Percentiles rank a stretch among this genome's conserved stretches.
phyloP scores from a whole-genome alignment of 1,140 invertebrate species.

The Olivierus martensii region DNA sequence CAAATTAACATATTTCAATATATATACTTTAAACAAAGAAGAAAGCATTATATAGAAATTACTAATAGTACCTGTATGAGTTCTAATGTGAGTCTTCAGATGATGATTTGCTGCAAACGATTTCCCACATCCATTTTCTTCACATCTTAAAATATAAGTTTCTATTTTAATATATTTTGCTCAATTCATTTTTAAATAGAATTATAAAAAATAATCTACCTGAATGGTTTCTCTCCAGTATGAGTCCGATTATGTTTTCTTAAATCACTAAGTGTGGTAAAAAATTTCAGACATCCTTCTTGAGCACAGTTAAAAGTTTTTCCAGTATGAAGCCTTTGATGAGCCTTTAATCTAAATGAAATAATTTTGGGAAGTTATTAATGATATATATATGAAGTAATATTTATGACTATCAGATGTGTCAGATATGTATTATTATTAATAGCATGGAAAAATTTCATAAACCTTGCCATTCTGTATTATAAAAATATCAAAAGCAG shows the following conservation, averaged over 20 bases:
- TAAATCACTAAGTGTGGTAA: conserved; percentile 84
- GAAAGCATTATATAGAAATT: no score
- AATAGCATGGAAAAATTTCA: no score
- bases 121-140: conserved; percentile 68
- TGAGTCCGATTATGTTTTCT: conserved; percentile 86
- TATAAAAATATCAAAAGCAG: no score
- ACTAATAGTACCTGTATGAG: conserved; percentile 46
- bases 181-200: conserved; percentile 1
- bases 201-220: conserved; percentile 40
- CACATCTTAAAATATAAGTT: conserved; percentile 35
- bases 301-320: conserved; percentile 87
- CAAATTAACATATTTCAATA: no score
- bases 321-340: conserved; percentile 70
- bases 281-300: conserved; percentile 72
- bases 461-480: no score
- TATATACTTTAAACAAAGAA: no score
- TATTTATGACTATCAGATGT: no score
- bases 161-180: conserved; percentile 2
- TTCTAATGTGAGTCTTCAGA: conserved; percentile 66
- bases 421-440: no score
- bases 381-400: no score
- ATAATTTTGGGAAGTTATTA: no score
- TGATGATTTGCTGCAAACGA: conserved; percentile 88
- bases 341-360: neutral
- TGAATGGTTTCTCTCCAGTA: conserved; percentile 82